phyloP scores from a whole-genome alignment of 2,113 vertebrate genomes.

The Petromus typicus region DNA sequence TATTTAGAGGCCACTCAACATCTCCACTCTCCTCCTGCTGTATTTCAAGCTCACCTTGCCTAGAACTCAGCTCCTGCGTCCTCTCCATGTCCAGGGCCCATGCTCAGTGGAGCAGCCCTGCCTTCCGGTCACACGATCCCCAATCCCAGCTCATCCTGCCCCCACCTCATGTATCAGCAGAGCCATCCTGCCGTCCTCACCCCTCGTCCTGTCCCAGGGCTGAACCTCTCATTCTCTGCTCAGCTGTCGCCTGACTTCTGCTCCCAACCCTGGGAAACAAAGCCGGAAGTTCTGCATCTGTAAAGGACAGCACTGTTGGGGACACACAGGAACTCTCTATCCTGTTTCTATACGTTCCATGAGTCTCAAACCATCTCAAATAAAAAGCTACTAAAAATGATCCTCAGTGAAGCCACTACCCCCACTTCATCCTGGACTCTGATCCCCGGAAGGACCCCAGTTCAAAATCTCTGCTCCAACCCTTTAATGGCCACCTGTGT shows the following conservation, averaged over 20 bases:
- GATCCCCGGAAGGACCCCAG: not conserved
- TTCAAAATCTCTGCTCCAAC: not conserved
- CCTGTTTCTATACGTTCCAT: not conserved
- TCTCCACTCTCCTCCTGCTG: not conserved
- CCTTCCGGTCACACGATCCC: not conserved
- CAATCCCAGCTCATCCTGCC: rapidly evolving
- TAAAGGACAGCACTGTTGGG: not conserved
- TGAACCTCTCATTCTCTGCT: not conserved
- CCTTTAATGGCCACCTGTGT: not conserved
- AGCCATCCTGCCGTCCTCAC: not conserved
- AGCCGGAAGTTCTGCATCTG: not conserved
- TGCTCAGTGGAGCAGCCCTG: not conserved
- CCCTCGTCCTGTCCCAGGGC: rapidly evolving
- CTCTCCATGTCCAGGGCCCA: not conserved
- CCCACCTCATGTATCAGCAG: not conserved
- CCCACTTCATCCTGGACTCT: not conserved
- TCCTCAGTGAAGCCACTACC: not conserved
- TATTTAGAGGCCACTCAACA: not conserved
- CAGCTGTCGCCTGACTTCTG: not conserved
- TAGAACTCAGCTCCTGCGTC: not conserved
- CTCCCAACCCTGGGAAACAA: not conserved
- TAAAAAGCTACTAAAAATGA: not conserved
- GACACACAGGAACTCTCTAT: not conserved
- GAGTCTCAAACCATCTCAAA: not conserved
- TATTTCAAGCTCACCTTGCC: not conserved